phyloP scores from a whole-genome alignment of 2,888 invertebrate species.

The Busseola fusca region DNA sequence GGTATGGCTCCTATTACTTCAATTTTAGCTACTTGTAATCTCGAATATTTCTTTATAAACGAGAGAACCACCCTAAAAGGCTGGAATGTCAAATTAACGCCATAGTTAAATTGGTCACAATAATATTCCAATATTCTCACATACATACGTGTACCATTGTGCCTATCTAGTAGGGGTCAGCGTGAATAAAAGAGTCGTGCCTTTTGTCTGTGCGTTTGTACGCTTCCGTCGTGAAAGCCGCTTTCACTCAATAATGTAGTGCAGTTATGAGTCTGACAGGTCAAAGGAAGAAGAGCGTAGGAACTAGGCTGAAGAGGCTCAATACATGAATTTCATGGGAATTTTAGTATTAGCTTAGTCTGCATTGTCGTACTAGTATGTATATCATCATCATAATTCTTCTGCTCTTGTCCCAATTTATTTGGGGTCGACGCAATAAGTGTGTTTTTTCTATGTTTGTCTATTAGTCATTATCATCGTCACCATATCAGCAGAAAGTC shows the following conservation, averaged over 20 bases:
- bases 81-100: neutral
- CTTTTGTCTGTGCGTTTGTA: constrained; percentile 71
- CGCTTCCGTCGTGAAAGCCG: constrained; percentile 78
- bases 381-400: neutral
- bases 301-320: neutral
- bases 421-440: too few species aligned
- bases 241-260: constrained; percentile 78
- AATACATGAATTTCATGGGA: neutral
- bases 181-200: constrained; percentile 71
- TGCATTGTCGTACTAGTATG: neutral
- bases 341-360: neutral
- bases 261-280: constrained; percentile 69
- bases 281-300: constrained; percentile 67
- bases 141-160: constrained; percentile 45
- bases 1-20: neutral
- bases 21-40: neutral
- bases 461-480: neutral
- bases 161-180: constrained; percentile 66
- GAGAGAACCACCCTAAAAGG: neutral
- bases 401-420: neutral
- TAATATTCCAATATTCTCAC: constrained; percentile 38
- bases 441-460: neutral
- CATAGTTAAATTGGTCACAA: constrained; percentile 5
- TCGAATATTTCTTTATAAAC: neutral
- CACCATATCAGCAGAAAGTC: too few species aligned